Evolutionary conservation across 2,888 invertebrate species (phyloP).

Genomic region (Serrognathus titanus): DNA sequence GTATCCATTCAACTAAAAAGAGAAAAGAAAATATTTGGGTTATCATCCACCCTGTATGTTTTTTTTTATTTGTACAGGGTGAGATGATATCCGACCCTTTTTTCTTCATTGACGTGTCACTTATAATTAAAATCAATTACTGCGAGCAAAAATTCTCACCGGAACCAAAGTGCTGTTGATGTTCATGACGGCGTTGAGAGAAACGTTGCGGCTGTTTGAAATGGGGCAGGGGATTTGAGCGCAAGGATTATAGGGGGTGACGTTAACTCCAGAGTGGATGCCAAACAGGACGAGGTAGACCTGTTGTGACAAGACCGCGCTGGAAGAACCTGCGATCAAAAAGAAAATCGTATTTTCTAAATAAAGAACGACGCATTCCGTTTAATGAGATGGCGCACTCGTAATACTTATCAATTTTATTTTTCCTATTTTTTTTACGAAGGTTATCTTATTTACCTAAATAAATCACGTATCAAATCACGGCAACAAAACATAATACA

Average conservation of each 20-base stretch:
- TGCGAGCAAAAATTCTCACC: constrained; percentile 13
- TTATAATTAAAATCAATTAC: neutral
- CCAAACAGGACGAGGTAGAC: constrained; percentile 16
- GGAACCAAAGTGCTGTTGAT: constrained; percentile 14
- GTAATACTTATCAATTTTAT: no score
- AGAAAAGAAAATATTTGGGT: neutral
- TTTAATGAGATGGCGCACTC: no score
- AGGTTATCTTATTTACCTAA: no score
- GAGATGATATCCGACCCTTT: no score
- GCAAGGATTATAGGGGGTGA: constrained; percentile 24
- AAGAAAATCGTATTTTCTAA: neutral
- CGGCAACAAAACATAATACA: no score
- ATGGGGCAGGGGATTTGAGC: constrained; percentile 21
- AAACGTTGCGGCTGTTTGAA: constrained; percentile 8
- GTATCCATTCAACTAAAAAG: constrained; percentile 18
- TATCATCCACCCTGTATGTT: no score
- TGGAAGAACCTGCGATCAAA: constrained; percentile 13
- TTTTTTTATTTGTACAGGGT: no score
- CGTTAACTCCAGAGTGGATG: constrained; percentile 12
- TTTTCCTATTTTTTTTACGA: no score
- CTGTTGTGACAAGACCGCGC: constrained; percentile 13
- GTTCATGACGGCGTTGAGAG: constrained; percentile 17
- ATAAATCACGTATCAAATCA: no score
- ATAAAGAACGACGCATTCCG: no score
- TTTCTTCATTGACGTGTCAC: no score